Conservation (phyloP, 1,140 invertebrate genomes). For the Limonius californicus region DNA sequence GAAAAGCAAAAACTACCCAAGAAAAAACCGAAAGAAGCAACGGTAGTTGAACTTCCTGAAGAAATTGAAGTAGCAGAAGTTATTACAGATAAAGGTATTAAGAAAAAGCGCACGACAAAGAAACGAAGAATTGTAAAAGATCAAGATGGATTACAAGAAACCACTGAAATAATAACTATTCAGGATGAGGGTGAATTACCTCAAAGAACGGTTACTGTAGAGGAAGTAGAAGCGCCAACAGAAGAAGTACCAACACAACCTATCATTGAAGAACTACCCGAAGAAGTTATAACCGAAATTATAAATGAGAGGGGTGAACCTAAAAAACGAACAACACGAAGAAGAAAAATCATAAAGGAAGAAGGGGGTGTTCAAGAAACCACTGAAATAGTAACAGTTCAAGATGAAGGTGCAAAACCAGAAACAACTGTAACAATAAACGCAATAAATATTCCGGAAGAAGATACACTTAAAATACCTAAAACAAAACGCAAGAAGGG, state of each 20-base stretch:
- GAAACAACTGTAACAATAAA: conserved; percentile 32
- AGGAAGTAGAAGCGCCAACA: conserved; percentile 16
- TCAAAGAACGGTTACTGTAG: conserved; percentile 38
- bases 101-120: conserved; percentile 41
- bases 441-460: conserved; percentile 37
- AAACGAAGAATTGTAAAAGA: conserved; percentile 28
- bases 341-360: conserved; percentile 36
- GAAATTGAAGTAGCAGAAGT: conserved; percentile 49
- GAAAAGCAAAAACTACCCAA: conserved; percentile 30
- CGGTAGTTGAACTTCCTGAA: conserved; percentile 38
- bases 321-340: conserved; percentile 35
- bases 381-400: conserved; percentile 38
- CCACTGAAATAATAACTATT: conserved; percentile 37
- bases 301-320: conserved; percentile 31
- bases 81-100: conserved; percentile 44
- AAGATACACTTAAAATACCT: too few relatives aligned
- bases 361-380: conserved; percentile 32
- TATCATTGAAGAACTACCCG: conserved; percentile 38
- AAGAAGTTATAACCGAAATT: conserved; percentile 40
- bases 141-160: conserved; percentile 32
- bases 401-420: conserved; percentile 36
- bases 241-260: conserved; percentile 16
- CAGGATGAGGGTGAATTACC: conserved; percentile 43
- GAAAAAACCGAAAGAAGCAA: conserved; percentile 39
- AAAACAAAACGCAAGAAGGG: too few relatives aligned